Evolutionary conservation across 2,888 invertebrate genomes (phyloP), one percentile per base, ranked within the genome.

Genomic region (Terebella lapidaria): DNA sequence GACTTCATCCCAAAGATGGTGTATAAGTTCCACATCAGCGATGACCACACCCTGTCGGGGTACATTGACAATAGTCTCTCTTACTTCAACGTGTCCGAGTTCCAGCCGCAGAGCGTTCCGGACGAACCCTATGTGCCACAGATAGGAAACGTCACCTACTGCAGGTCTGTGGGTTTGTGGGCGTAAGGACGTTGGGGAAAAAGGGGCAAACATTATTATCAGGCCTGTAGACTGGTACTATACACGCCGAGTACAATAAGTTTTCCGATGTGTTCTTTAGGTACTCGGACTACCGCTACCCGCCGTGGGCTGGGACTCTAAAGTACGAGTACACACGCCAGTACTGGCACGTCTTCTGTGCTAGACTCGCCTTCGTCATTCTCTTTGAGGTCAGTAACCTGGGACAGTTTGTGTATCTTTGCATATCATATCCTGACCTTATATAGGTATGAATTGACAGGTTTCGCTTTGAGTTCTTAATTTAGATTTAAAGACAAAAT

Each of bases 1-100:
- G 96, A 97, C 74, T 96, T 94, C 76, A 93, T 99, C 59, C 97
- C 97, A 0, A 86, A 94, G 1, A 88, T 93, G 86, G 92, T 96
- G 3, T 97, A 94, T 79, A 59, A 45, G 45, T 51, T 56, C 18
- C 2, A 49, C 1, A 20, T n/a, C 5, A 10, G 24, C 27, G 26
- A 56, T 2, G 59, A 69, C 28, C 27, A 54, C 1, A 62, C 65
- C 2, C 56, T 79, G n/a, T 55, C 61, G 3, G 73, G 73, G 1
- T 80, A 77, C 61, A 60, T 74, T 10, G 67, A 73, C 52, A 73
- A 72, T 63, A 74, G 72, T 59, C 67, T 81, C 59, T 75, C 80
- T 0, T 54, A 45, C 2, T 78, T 80, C 60, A 66, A 72, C 47
- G 70, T 71, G 2, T 57, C 59, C 0, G 72, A 75, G 58, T 65